Evolutionary conservation across 2,113 vertebrate species (phyloP).

Genomic region (Lontra canadensis): DNA sequence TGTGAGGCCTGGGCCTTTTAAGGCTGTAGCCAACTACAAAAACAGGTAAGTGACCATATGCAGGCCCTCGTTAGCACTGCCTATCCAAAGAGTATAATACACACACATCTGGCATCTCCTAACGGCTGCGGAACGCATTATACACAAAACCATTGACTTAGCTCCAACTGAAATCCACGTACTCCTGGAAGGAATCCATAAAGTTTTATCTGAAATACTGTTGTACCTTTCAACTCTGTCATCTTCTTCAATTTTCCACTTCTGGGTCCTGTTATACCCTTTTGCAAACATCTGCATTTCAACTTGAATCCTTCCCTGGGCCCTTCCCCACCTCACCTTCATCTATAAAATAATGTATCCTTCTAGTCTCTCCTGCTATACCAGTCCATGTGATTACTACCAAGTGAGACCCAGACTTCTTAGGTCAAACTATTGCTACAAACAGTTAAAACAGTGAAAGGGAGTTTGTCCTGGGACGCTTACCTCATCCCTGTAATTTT

Average conservation of each 20-base stretch:
- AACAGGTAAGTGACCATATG: background rate
- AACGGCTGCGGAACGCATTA: slow-evolving; percentile 57
- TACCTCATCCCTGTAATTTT: background rate
- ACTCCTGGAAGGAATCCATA: slow-evolving; percentile 45
- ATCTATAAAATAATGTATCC: slow-evolving; percentile 28
- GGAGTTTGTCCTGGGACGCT: background rate
- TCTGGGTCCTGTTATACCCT: slow-evolving; percentile 53
- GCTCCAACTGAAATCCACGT: background rate
- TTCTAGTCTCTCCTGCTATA: background rate
- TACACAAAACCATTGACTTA: slow-evolving; percentile 5
- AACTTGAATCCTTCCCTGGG: background rate
- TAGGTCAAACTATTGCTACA: background rate
- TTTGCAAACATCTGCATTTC: slow-evolving; percentile 63
- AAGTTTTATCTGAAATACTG: slow-evolving; percentile 68
- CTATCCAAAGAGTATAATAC: slow-evolving; percentile 24
- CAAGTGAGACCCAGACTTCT: background rate
- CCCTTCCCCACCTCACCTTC: background rate
- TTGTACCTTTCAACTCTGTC: slow-evolving; percentile 62
- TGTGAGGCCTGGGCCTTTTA: background rate
- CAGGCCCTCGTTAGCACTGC: slow-evolving; percentile 35
- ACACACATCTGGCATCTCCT: slow-evolving; percentile 63
- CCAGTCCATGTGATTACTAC: background rate
- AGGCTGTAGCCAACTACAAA: background rate
- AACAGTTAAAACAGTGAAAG: background rate
- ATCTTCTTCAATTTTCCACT: slow-evolving; percentile 66